phyloP scores from a whole-genome alignment of 2,113 vertebrate species.

The Plestiodon gilberti region DNA sequence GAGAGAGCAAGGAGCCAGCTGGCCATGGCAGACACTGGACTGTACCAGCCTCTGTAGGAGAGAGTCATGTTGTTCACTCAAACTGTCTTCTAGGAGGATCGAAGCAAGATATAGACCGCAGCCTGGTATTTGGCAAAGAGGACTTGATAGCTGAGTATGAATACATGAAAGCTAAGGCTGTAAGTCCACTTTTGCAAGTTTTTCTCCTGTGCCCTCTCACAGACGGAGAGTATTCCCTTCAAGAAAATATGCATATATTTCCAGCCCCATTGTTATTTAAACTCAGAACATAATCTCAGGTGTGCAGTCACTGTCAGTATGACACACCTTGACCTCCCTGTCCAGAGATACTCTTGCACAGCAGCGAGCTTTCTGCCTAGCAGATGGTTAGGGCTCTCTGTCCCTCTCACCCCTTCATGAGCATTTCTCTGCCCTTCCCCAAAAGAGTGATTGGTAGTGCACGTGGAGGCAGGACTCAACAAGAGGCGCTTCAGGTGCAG shows the following conservation, averaged over 20 bases:
- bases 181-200: not conserved
- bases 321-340: too few species aligned
- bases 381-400: too few species aligned
- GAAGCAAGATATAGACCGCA: slow-evolving; percentile 62
- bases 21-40: not conserved
- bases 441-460: too few species aligned
- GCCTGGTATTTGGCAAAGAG: slow-evolving; percentile 69
- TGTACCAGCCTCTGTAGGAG: not conserved
- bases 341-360: too few species aligned
- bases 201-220: not conserved
- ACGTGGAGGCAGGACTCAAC: too few species aligned
- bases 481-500: too few species aligned
- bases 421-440: too few species aligned
- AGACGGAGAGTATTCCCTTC: not conserved
- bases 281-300: not conserved
- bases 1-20: too few species aligned
- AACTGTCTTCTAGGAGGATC: slow-evolving; percentile 66
- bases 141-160: slow-evolving; percentile 54
- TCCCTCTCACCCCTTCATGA: too few species aligned
- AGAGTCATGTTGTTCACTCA: not conserved
- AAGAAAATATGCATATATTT: too few species aligned
- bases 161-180: not conserved
- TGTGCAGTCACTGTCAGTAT: not conserved
- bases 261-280: not conserved
- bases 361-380: too few species aligned